Percentiles rank a stretch among this genome's conserved stretches.
phyloP scores from a whole-genome alignment of 2,113 vertebrate genomes.

The Isichthys henryi region DNA sequence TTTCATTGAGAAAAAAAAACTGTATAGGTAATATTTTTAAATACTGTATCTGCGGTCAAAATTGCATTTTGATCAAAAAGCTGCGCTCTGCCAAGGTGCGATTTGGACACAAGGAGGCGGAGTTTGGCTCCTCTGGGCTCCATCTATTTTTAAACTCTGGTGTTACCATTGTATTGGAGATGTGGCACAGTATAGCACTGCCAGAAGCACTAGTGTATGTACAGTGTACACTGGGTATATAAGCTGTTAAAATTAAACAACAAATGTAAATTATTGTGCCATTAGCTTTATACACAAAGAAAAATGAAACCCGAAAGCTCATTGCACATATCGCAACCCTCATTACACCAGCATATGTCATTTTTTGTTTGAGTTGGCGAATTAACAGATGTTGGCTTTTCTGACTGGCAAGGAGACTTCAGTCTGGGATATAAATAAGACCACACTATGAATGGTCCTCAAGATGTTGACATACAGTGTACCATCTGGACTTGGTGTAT shows the following conservation, averaged over 20 bases:
- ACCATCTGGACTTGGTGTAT: conserved; percentile 41
- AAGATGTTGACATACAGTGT: conserved; percentile 34
- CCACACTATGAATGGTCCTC: conserved; percentile 32
- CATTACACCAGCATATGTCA: conserved; percentile 21
- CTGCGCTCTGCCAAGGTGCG: not conserved
- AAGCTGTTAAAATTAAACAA: not conserved
- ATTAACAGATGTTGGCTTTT: conserved; percentile 33
- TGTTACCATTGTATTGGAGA: not conserved
- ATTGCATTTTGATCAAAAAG: not conserved
- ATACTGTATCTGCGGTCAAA: not conserved
- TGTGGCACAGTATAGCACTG: not conserved
- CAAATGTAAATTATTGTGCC: not conserved
- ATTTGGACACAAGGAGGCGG: not conserved
- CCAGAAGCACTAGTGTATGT: not conserved
- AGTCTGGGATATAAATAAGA: conserved; percentile 33
- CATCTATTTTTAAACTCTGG: not conserved
- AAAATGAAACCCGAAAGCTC: conserved; percentile 14
- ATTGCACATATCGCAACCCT: conserved; percentile 13
- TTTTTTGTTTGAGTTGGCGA: not conserved
- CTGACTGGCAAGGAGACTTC: conserved; percentile 27
- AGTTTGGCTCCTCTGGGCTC: not conserved
- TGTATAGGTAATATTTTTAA: not conserved
- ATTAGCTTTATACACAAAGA: not conserved
- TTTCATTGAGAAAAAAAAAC: not conserved
- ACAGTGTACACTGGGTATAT: not conserved